A percentile compares a stretch with the other conserved stretches of the same genome.
These are phyloP conservation scores for Aphodius granarius DNA, from an alignment of 2,888 invertebrate genomes.

Conservation along the genomic window DNA sequence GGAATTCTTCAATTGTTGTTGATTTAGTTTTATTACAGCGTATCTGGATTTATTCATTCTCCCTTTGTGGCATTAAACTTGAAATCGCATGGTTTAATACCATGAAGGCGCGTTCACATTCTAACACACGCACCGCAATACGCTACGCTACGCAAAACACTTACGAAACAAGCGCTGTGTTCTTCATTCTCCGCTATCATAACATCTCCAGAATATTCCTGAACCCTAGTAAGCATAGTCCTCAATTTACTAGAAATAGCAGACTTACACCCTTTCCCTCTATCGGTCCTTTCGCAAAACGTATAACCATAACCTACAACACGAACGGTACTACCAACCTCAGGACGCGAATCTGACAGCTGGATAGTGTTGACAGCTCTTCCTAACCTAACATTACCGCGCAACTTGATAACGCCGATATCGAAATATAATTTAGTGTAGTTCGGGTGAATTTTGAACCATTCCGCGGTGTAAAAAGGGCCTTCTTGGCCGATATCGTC, in stretches of 20 bases:
- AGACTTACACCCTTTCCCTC: background rate
- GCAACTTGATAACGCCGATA: slow-evolving; percentile 4
- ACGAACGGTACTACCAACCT: background rate
- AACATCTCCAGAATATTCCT: background rate
- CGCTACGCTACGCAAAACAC: no score
- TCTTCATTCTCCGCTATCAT: background rate
- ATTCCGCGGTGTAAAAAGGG: background rate
- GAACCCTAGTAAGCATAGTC: background rate
- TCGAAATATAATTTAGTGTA: background rate
- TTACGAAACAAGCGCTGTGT: background rate
- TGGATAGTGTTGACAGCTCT: background rate
- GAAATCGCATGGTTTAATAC: no score
- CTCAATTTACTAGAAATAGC: background rate
- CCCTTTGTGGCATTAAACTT: background rate
- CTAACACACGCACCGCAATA: no score
- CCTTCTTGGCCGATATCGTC: background rate
- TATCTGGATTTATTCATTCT: no score
- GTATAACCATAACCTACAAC: background rate
- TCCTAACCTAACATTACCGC: background rate
- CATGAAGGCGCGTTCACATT: no score
- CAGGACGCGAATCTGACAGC: background rate
- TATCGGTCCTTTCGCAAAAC: background rate
- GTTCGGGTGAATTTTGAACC: background rate
- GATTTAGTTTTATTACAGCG: no score
- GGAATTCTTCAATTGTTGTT: no score